Base-by-base conservation (phyloP, 2,113 vertebrate species). In the Cololabis saira region DNA sequence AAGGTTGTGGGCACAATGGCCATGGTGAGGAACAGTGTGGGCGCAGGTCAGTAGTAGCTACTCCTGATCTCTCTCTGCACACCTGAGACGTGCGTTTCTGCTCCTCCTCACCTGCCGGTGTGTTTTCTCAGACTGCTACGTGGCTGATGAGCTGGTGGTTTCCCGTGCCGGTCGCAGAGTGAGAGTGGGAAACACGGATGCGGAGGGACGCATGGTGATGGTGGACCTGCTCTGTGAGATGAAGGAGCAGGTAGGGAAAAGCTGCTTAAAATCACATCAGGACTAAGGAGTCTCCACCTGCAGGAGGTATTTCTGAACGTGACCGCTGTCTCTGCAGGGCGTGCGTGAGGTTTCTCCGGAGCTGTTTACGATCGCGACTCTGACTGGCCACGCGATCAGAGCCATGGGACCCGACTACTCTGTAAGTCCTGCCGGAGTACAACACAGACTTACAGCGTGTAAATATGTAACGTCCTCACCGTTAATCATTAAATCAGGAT, bases 11-110 rank as follows among this genome's bases (percentile, higher is more conserved):
- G 94, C 19, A 30, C 91, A 24, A 91, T 95, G 94, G 88, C 93
- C 15, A 94, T 95, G 94, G 93, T 94, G 82, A 91, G 94, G 80
- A 95, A 95, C 91, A 95, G 94, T 0, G 94, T 95, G 12, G 94
- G 94, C 2, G 76, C 94, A 88, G 94, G 94, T 94, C 43, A 55
- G 90, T 84, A 22, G 4, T 0, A 9, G 1, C 4, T 19, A 3
- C n/a, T 19, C 1, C 30, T n/a, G n/a, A 27, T 47, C 43, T 3
- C 5, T 27, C 5, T 3, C 24, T 27, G 24, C 5, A 5, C 5
- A 27, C 24, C 24, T 2, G 5, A 27, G 24, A n/a, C n/a, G n/a
- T n/a, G n/a, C 5, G 24, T 27, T 27, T 27, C 24, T 5, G 24
- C 24, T 27, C 24, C 15, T 12, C 30, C 16, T 73, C 21, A 56